A percentile compares a stretch with the other conserved stretches of the same genome.
Conservation (phyloP, 2,113 vertebrate genomes). For the Macquaria ambigua region DNA sequence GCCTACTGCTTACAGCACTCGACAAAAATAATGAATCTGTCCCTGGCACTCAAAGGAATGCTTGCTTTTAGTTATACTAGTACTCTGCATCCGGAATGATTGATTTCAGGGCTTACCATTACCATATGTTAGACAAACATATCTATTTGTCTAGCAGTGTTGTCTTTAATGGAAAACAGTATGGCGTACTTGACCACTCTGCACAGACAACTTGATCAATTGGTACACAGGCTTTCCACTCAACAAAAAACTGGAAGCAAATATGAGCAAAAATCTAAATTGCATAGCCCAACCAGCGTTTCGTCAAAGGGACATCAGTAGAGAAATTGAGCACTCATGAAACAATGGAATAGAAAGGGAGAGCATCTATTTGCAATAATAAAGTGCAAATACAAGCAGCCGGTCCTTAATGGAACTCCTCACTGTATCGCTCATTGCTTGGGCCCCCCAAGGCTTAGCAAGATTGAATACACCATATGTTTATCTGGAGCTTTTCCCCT, state of each 20-base stretch:
- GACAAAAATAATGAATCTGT: constrained; percentile 43
- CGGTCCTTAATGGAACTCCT: constrained; percentile 75
- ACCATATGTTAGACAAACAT: constrained; percentile 19
- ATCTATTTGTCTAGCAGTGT: constrained; percentile 24
- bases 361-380: constrained; percentile 72
- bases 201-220: constrained; percentile 31
- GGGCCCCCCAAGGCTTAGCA: constrained; percentile 70
- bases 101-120: constrained; percentile 43
- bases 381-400: constrained; percentile 75
- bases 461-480: constrained; percentile 81
- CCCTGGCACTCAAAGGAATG: constrained; percentile 1
- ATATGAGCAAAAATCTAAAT: constrained; percentile 35
- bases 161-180: constrained; percentile 17
- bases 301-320: constrained; percentile 52
- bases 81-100: constrained; percentile 26
- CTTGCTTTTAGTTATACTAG: constrained; percentile 33
- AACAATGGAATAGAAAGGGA: constrained; percentile 62
- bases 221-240: constrained; percentile 18
- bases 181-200: constrained; percentile 15
- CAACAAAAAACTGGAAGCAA: constrained; percentile 12
- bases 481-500: constrained; percentile 74
- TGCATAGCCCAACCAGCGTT: constrained; percentile 13
- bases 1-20: constrained; percentile 20
- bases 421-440: constrained; percentile 69
- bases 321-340: constrained; percentile 41